A percentile compares a stretch with the other conserved stretches of the same genome.
phyloP scores from a whole-genome alignment of 2,888 invertebrate genomes.

The Epicampocera succincta region DNA sequence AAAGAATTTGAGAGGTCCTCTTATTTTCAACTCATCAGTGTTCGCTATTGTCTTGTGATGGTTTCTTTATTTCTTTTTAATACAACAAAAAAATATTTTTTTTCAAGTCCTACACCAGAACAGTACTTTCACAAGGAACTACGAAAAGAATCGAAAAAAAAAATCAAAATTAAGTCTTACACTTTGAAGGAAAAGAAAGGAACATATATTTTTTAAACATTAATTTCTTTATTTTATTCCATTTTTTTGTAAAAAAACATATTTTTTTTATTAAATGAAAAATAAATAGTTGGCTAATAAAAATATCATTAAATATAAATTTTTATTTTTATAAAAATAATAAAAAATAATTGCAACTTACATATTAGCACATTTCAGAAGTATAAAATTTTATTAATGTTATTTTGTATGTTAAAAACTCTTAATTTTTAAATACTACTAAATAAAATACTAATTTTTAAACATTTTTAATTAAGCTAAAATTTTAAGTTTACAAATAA shows the following conservation, averaged over 20 bases:
- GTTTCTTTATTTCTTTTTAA: no score
- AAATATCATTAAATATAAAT: slow-evolving; percentile 55
- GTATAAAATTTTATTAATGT: slow-evolving; percentile 22
- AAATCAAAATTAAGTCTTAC: no score
- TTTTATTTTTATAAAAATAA: slow-evolving; percentile 63
- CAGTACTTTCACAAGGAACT: no score
- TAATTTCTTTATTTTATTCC: slow-evolving; percentile 30
- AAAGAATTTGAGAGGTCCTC: no score
- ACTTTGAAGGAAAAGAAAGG: no score
- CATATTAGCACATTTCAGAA: slow-evolving; percentile 62
- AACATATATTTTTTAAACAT: slow-evolving; percentile 18
- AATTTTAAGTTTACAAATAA: slow-evolving; percentile 26
- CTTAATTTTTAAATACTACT: slow-evolving; percentile 24
- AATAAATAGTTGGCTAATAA: slow-evolving; percentile 68
- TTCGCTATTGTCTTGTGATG: no score
- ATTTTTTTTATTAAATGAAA: slow-evolving; percentile 63
- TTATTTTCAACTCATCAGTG: no score
- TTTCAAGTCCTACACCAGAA: no score
- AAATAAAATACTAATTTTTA: slow-evolving; percentile 40
- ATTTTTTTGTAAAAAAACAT: slow-evolving; percentile 50
- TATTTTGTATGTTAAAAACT: slow-evolving; percentile 20
- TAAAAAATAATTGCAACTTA: slow-evolving; percentile 66
- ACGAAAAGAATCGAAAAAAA: no score
- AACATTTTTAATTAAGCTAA: slow-evolving; percentile 54
- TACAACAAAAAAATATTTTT: no score